Percentiles rank a stretch among this genome's conserved stretches.
These are phyloP conservation scores for Dasypogon diadema DNA, from an alignment of 2,888 invertebrate genomes.

Conservation along the genomic window DNA sequence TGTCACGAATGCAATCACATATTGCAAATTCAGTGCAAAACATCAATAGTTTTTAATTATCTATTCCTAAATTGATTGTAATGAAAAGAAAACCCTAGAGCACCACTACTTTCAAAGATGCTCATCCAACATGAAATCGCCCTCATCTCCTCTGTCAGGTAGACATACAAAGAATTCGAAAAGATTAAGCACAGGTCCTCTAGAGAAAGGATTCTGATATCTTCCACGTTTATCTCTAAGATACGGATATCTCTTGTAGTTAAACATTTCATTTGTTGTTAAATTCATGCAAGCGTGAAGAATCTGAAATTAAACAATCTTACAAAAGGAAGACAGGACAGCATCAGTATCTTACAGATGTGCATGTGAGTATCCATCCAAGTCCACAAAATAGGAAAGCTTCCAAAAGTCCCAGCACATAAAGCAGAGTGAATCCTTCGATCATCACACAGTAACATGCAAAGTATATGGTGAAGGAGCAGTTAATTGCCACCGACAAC, in stretches of 20 bases:
- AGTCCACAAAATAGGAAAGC: conserved; percentile 87
- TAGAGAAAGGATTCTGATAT: conserved; percentile 92
- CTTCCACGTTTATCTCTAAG: conserved; percentile 88
- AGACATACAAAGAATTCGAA: conserved; percentile 91
- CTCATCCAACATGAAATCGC: conserved; percentile 78
- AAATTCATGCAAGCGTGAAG: conserved; percentile 93
- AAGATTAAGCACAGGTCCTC: conserved; percentile 87
- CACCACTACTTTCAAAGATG: conserved; percentile 66
- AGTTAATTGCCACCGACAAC: conserved; percentile 88
- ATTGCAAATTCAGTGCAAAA: no score
- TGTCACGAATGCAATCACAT: no score
- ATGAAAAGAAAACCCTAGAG: conserved; percentile 6
- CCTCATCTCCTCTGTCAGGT: conserved; percentile 83
- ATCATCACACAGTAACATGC: conserved; percentile 87
- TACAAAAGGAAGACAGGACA: no score
- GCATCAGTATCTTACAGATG: conserved; percentile 76
- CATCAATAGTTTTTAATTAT: no score
- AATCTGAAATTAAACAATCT: no score
- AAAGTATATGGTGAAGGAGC: conserved; percentile 88
- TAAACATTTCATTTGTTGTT: conserved; percentile 95
- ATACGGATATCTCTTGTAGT: conserved; percentile 91
- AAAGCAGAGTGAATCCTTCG: conserved; percentile 87
- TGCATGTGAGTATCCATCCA: conserved; percentile 89
- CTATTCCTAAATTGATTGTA: no score
- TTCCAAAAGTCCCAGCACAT: conserved; percentile 84